Evolutionary conservation across 2,888 invertebrate genomes (phyloP).

Genomic region (Cepaea hortensis): DNA sequence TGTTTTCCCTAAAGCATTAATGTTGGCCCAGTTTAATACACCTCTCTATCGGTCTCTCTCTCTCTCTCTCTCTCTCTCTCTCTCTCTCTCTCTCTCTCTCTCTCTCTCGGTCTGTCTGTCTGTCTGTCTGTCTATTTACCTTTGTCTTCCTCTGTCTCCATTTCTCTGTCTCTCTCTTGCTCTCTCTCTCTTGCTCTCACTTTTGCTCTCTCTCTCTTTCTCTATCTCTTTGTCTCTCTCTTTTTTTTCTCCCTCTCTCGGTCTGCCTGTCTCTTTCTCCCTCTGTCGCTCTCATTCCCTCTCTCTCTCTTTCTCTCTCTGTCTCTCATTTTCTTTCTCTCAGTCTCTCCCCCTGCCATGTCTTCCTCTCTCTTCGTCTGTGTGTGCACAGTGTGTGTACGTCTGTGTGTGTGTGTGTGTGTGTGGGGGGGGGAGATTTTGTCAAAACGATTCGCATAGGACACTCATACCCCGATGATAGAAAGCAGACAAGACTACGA

Average conservation of each 20-base stretch:
- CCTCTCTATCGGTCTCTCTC: no score
- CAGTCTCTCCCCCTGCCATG: background rate
- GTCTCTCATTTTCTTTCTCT: background rate
- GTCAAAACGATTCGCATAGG: no score
- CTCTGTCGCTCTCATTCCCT: background rate
- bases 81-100: background rate
- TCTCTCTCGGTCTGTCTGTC: background rate
- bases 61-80: no score
- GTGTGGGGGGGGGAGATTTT: no score
- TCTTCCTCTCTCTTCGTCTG: no score
- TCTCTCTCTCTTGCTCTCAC: background rate
- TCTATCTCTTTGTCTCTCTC: background rate
- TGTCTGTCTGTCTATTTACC: background rate
- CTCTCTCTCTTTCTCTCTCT: background rate
- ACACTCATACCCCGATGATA: no score
- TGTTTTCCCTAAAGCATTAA: no score
- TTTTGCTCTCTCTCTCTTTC: background rate
- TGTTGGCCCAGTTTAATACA: no score
- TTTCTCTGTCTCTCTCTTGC: background rate
- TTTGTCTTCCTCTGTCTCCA: background rate
- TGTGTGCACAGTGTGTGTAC: no score
- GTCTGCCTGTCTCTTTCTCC: background rate
- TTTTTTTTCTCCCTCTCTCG: background rate
- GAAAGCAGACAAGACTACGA: no score
- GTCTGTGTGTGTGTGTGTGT: no score